Base-by-base conservation (phyloP, 2,888 invertebrate genomes). In the Merodon equestris region DNA sequence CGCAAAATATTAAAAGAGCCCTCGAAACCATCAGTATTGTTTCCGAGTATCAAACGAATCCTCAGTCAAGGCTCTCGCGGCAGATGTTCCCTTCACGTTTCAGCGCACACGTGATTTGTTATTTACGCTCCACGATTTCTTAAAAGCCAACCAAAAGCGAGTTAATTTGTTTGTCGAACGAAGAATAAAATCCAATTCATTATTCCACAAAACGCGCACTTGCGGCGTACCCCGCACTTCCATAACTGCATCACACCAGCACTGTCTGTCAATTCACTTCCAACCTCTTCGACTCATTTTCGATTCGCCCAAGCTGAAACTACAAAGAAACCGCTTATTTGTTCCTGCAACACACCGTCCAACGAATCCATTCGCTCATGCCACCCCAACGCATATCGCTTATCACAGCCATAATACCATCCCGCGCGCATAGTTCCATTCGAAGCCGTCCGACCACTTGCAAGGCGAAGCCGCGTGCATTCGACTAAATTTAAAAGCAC, bases 401-500 rank as follows among this genome's bases (percentile, higher is more conserved):
- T 63, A 63, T 63, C 71, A 56, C 48, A 42, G 5, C 50, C 54
- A 61, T 54, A 60, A 45, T 45, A 38, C 27, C 40, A 34, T 53
- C 34, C 10, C n/a, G 19, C 14, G 61, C 10, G 34, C 9, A 57
- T 72, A 45, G 57, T 63, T 79, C 60, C 40, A 58, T 79, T 79
- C 74, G 79, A 79, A 64, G 79, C 70, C 73, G 58, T 54, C 73
- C 72, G 63, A 27, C 40, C 79, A 63, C 57, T 48, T 53, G 42
- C 34, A 18, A 14, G 9, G 9, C 34, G 36, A 53, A 73, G 58
- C 68, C 64, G 58, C 64, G 64, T 79, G 74, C 58, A 68, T 74
- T 74, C 68, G 73, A 73, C 60, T 64, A 70, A 64, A 64, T 68
- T 77, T 68, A 64, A 79, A 27, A 79, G 70, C 60, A 68, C 74